Evolutionary conservation across 2,113 vertebrate genomes (phyloP).

Genomic region (Lota lota): DNA sequence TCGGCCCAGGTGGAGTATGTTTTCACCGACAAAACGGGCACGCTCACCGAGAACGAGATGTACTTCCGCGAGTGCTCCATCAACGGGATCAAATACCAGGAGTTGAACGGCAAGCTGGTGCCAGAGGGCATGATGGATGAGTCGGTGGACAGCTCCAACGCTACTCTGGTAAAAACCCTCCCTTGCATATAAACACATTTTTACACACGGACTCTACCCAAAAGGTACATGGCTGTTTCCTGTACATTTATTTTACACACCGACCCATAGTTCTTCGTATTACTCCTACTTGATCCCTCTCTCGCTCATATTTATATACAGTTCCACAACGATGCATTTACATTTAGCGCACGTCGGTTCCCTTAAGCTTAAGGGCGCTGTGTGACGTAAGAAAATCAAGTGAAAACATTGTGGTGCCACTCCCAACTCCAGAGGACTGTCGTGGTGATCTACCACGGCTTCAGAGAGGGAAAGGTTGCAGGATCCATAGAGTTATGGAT

Average conservation of each 20-base stretch:
- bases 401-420: too few species aligned
- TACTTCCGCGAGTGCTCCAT: conserved; percentile 96
- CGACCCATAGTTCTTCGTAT: too few species aligned
- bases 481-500: too few species aligned
- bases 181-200: neutral
- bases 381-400: too few species aligned
- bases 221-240: too few species aligned
- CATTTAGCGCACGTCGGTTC: too few species aligned
- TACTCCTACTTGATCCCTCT: neutral
- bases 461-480: too few species aligned
- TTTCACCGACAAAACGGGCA: conserved; percentile 97
- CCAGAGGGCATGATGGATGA: conserved; percentile 89
- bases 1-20: conserved; percentile 90
- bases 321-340: too few species aligned
- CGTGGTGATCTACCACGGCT: too few species aligned
- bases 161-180: conserved; percentile 72
- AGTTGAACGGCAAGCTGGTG: conserved; percentile 88
- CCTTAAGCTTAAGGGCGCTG: too few species aligned
- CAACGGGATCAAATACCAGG: conserved; percentile 92
- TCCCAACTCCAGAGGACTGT: too few species aligned
- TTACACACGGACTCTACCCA: neutral
- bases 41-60: conserved; percentile 99
- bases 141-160: conserved; percentile 74
- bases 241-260: neutral
- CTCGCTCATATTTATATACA: neutral